Evolutionary conservation across 64 coral and sea anemone species (phyloP).

Genomic region (Catalaphyllia jardinei): DNA sequence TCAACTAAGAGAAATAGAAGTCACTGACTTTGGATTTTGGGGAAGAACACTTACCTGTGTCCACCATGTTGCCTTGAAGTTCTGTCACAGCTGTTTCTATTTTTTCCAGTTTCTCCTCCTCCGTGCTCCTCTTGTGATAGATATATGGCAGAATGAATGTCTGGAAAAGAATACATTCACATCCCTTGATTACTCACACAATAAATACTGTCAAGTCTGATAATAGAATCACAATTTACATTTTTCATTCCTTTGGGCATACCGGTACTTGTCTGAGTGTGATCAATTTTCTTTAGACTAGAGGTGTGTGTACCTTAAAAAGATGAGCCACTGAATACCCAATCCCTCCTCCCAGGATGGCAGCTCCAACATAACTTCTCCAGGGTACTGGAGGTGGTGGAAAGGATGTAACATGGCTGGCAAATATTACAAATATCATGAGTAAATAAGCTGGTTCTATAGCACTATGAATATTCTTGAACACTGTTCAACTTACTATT

Average conservation of each 20-base stretch:
- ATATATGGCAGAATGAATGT: slow-evolving; percentile 56
- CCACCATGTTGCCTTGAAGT: slow-evolving; percentile 31
- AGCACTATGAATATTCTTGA: neutral
- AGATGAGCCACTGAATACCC: slow-evolving; percentile 71
- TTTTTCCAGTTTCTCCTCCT: slow-evolving; percentile 56
- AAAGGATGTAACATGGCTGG: neutral
- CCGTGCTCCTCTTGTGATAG: slow-evolving; percentile 37
- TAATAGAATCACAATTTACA: neutral
- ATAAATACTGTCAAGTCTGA: neutral
- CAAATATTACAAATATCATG: neutral
- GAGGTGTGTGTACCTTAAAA: slow-evolving; percentile 64
- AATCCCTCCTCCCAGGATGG: slow-evolving; percentile 78
- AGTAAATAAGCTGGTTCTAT: neutral
- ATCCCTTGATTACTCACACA: neutral
- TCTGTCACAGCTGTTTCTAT: slow-evolving; percentile 41
- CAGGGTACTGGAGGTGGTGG: slow-evolving; percentile 50
- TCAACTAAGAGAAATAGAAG: neutral
- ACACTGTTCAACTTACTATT: neutral
- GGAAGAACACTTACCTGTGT: neutral
- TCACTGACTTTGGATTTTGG: neutral
- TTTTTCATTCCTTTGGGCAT: too few relatives aligned
- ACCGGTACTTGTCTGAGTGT: too few relatives aligned
- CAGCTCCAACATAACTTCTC: slow-evolving; percentile 76
- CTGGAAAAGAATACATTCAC: neutral
- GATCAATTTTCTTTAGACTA: too few relatives aligned